Evolutionary conservation across 1,140 invertebrate genomes (phyloP).

Genomic region (Pseudachorutes palmiensis): DNA sequence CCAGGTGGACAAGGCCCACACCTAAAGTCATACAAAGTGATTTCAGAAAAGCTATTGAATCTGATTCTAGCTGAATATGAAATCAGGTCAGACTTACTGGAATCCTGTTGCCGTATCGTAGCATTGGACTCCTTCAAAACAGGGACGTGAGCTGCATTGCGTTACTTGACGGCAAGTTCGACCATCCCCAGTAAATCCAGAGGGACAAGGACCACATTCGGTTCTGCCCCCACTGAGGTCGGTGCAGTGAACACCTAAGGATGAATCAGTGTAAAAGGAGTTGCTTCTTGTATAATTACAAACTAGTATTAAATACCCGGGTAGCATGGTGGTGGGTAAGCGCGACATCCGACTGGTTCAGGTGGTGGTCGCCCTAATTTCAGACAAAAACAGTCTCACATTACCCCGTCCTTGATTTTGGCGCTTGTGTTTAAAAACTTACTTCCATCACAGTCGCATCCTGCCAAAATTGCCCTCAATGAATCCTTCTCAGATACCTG

Average conservation of each 20-base stretch:
- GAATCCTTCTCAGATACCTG: neutral
- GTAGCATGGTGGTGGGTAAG: neutral
- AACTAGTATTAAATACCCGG: neutral
- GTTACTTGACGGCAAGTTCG: neutral
- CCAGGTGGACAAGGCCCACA: neutral
- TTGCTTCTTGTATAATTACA: neutral
- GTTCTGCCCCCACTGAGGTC: neutral
- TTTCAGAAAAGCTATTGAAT: too few relatives aligned
- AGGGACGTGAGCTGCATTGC: neutral
- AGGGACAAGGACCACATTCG: neutral
- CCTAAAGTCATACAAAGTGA: neutral
- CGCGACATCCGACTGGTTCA: neutral
- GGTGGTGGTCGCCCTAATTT: neutral
- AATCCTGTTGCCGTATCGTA: slow-evolving; percentile 3
- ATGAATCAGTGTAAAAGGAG: too few relatives aligned
- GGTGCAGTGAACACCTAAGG: neutral
- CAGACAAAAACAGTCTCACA: neutral
- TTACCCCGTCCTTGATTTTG: neutral
- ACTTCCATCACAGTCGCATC: slow-evolving; percentile 5
- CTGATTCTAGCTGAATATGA: too few relatives aligned
- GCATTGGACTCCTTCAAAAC: neutral
- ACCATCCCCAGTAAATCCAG: neutral
- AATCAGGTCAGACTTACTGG: too few relatives aligned
- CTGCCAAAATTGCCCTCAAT: slow-evolving; percentile 1
- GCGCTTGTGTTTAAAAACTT: neutral